Base-by-base conservation (phyloP, 1,140 invertebrate species). In the Popillia japonica region DNA sequence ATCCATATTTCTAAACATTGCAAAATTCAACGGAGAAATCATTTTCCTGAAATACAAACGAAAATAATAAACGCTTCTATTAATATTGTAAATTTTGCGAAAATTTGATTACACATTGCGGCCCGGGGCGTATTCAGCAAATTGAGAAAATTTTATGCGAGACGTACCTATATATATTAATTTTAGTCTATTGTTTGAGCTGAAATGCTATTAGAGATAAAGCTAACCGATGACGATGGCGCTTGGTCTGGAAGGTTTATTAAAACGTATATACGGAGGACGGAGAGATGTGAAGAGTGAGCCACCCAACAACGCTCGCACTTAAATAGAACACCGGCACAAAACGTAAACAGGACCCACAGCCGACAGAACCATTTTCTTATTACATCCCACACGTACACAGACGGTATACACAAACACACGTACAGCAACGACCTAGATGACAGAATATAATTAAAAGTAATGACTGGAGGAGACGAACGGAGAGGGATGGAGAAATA, bases 401-500 rank as follows among this genome's bases (percentile, higher is more conserved):
- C 22, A 22, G 20, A 22, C 22, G 27, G 22, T 34, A 34, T 68
- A 27, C 61, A 68, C 61, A 68, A 68, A 27, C 61, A 68, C 61
- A 68, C 61, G 23, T 34, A 68, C 61, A 68, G 14, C 48, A n/a
- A 55, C 48, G 14, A 17, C 61, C 17, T 23, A 68, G 20, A 68
- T 68, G 61, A 68, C 61, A 68, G 61, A 68, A 68, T 68, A 68
- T 68, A 68, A 68, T 68, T 68, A 68, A 68, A 68, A 68, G 61
- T 68, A 68, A 68, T 68, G 61, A 68, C 61, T 34, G 61, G 61
- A 27, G 61, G 61, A 68, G 61, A 68, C 61, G 61, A 68, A 68
- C 27, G 27, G 61, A 68, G 20, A 34, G 61, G 27, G 61, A 68
- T 3, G 14, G 48, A 55, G 17, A 34, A 34, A 34, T 34, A 34